Evolutionary conservation across 2,888 invertebrate genomes (phyloP), one percentile per base, ranked within the genome.

Genomic region (Apocheima hispidaria): DNA sequence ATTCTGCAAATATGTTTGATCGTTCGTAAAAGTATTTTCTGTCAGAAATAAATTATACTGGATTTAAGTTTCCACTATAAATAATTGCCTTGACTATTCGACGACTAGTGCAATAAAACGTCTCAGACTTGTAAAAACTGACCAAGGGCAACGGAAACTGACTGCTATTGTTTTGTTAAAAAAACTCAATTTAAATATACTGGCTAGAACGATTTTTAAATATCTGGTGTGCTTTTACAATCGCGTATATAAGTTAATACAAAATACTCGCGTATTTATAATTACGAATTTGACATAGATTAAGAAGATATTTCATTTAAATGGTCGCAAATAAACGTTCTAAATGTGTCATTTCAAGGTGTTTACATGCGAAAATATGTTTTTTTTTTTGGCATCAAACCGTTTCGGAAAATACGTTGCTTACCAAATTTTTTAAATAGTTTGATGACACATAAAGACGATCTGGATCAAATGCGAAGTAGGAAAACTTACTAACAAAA

Each of bases 61-160:
- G 44, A 55, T 36, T 49, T 50, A 38, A 18, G n/a, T 56, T 43
- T 33, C 35, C 44, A 20, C 46, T n/a, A 20, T 38, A 57, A 57
- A 40, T 36, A 40, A 10, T 56, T 46, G 28, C 52, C 56, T 61
- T 56, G 56, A 46, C 23, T 51, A 21, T 50, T 54, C 26, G 9
- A 56, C 41, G 38, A 20, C 35, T 41, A 40, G 44, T 53, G 54
- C 52, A 61, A 61, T 61, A 62, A 62, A 62, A 57, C 51, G 43
- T 60, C 50, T 23, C 23, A 53, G 48, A 48, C 52, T 49, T 41
- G 23, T 52, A 61, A 62, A 62, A 62, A 62, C 61, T 62, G 61
- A 62, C 61, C 61, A 56, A 62, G 61, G 61, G 56, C 61, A 62
- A 57, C 61, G 61, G 61, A 57, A 57, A 56, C 48, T 21, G 41